These are phyloP conservation scores for Watsonalla cultraria DNA, from an alignment of 2,888 invertebrate species.

Conservation along the genomic window DNA sequence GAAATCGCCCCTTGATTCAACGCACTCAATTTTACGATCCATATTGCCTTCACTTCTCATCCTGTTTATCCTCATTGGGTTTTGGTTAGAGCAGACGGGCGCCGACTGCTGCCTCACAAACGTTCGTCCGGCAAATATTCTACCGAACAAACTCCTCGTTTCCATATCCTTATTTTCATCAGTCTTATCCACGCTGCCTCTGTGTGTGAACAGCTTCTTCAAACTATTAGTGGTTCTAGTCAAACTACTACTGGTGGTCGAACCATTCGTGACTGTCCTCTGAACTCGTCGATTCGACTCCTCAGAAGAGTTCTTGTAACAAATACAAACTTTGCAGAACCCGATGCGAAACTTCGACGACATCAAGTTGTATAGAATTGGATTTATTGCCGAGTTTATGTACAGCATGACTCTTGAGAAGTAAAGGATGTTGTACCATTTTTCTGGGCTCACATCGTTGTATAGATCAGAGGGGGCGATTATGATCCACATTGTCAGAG, in stretches of 20 bases:
- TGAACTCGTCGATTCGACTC: conserved; percentile 61
- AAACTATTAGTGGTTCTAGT: conserved; percentile 80
- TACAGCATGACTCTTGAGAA: conserved; percentile 93
- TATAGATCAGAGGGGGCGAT: conserved; percentile 84
- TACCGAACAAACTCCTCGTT: conserved; percentile 49
- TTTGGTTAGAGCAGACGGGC: conserved; percentile 51
- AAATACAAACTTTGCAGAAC: conserved; percentile 83
- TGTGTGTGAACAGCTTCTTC: conserved; percentile 69
- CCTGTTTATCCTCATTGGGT: conserved; percentile 51
- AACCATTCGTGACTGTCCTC: conserved; percentile 80
- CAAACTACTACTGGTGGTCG: conserved; percentile 79
- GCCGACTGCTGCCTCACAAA: conserved; percentile 68
- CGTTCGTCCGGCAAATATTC: conserved; percentile 53
- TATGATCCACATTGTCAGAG: conserved; percentile 90
- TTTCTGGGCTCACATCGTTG: conserved; percentile 84
- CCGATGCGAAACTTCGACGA: conserved; percentile 93
- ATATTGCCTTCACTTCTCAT: conserved; percentile 64
- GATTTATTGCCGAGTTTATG: conserved; percentile 93
- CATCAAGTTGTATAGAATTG: conserved; percentile 95
- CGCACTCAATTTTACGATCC: conserved; percentile 35
- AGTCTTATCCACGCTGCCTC: conserved; percentile 63
- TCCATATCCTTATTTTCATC: conserved; percentile 48
- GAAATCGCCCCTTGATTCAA: conserved; percentile 27
- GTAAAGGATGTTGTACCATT: conserved; percentile 89
- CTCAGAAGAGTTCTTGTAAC: conserved; percentile 64